Percentiles rank a stretch among this genome's conserved stretches.
Conservation (phyloP, 1,140 invertebrate species). For the Cydia strobilella region DNA sequence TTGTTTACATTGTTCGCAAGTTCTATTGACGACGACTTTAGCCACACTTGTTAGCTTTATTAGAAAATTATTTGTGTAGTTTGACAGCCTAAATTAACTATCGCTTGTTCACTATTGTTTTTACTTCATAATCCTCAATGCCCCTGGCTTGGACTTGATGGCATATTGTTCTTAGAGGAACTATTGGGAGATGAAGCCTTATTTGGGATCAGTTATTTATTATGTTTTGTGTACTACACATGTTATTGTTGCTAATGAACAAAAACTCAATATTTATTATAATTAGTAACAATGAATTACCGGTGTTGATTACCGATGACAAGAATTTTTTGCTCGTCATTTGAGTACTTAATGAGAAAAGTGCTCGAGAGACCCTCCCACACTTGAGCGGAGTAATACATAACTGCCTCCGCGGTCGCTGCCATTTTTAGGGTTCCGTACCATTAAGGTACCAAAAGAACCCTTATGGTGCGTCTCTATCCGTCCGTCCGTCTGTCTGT, state of each 20-base stretch:
- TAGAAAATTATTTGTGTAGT: not conserved
- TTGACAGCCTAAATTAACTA: not conserved
- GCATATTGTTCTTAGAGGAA: not conserved
- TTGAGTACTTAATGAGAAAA: not conserved
- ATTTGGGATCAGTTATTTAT: not conserved
- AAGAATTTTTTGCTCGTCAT: constrained; percentile 17
- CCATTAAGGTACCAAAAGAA: no score
- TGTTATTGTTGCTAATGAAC: not conserved
- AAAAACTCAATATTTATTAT: not conserved
- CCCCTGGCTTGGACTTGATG: constrained; percentile 9
- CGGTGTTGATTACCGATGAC: not conserved
- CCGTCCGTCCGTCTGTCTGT: no score
- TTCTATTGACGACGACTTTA: no score
- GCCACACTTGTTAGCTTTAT: no score
- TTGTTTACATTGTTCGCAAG: no score
- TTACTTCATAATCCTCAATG: not conserved
- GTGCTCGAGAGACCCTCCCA: not conserved
- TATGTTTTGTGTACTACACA: not conserved
- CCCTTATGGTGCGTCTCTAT: no score
- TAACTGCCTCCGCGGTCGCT: not conserved
- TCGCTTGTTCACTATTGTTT: not conserved
- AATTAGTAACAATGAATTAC: not conserved
- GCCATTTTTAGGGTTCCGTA: no score
- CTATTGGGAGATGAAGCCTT: not conserved
- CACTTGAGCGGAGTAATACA: not conserved